Base-by-base conservation (phyloP, 2,888 invertebrate species). In the Rhodophaea formosa region DNA sequence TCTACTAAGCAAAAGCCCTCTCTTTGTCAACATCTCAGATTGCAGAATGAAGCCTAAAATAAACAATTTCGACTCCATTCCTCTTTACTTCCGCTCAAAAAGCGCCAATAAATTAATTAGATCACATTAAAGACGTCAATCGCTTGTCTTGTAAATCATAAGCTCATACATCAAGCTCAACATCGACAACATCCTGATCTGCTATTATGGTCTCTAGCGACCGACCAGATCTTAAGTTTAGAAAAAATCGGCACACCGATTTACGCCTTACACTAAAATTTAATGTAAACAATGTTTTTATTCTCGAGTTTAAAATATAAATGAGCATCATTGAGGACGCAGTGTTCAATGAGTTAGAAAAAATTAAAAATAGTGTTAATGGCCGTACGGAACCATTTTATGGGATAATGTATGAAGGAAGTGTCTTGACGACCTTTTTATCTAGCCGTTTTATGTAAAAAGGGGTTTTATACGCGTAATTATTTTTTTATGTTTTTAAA, bases 381-480 rank as follows among this genome's bases (percentile, higher is more conserved):
- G 82, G 76, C 58, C 63, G 68, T 65, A 78, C 76, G 82, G 86
- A 78, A 78, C 79, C 75, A 80, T 88, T 90, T 88, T 86, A 88
- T 82, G 82, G 75, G 79, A 62, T 65, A 77, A 83, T 81, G 79
- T 74, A 65, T 72, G 69, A 71, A 88, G 88, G 88, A 90, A 88
- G 89, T 88, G 81, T 75, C 79, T 81, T 68, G 74, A 85, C 80
- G 80, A 80, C 80, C 81, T 85, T 88, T 89, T 88, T 88, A 87
- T 87, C 85, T 84, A 76, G 75, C 67, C 67, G 76, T 86, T 88
- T 89, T 82, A 89, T 75, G 88, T 77, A 75, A 65, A 79, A 80
- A 82, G 86, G 84, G 88, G 85, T 89, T 89, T 90, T 86, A 89
- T 89, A 88, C 81, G 77, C 87, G 86, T 88, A 88, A 89, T 89